Conservation (phyloP, 2,797 vertebrate species). For the Mormyrops attenuatus region DNA sequence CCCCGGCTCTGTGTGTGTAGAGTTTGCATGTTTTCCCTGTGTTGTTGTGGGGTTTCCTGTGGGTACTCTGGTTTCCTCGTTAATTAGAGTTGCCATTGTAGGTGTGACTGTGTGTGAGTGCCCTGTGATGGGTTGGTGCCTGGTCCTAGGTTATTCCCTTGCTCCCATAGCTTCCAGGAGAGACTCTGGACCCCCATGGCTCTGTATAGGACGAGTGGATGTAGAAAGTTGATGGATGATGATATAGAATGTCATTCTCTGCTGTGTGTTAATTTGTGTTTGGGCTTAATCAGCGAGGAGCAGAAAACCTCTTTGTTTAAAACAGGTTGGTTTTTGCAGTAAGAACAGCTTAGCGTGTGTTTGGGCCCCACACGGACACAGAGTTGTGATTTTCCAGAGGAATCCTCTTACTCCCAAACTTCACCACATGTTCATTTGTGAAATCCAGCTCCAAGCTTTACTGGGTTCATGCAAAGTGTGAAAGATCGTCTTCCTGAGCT, state of each 20-base stretch:
- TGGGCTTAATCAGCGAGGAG: neutral
- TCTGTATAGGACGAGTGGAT: neutral
- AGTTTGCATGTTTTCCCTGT: neutral
- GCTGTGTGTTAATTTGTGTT: neutral
- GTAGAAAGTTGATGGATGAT: neutral
- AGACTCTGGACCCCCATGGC: neutral
- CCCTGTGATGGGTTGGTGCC: neutral
- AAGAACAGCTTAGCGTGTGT: neutral
- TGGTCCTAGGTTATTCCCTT: neutral
- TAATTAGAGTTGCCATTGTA: neutral
- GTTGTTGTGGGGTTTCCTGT: neutral
- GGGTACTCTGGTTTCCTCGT: neutral
- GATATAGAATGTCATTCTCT: neutral
- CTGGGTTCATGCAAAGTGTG: neutral
- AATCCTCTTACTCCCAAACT: neutral
- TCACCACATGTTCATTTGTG: neutral
- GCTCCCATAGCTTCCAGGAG: neutral
- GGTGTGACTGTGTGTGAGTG: neutral
- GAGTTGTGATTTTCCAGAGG: neutral
- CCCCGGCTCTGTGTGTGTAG: neutral
- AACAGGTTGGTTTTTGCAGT: neutral
- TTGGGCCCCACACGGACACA: neutral
- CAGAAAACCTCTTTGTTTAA: neutral
- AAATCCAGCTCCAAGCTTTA: neutral
- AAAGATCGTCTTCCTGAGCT: neutral